These are phyloP conservation scores for Celastrina argiolus DNA, from an alignment of 2,888 invertebrate species.

Conservation along the genomic window DNA sequence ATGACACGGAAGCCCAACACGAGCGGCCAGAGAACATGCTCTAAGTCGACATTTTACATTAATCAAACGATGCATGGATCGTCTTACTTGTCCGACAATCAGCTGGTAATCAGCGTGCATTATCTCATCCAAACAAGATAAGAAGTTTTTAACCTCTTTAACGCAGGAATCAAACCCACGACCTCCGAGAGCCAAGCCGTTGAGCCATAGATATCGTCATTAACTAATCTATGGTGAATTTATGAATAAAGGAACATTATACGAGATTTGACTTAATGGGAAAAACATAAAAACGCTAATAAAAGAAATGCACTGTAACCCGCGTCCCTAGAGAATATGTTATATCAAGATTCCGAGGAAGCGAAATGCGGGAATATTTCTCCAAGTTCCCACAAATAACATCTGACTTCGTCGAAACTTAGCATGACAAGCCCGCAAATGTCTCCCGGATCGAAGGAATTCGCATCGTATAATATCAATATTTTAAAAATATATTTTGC, in stretches of 20 bases:
- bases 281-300: not conserved
- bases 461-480: not conserved
- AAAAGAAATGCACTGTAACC: conserved; percentile 2
- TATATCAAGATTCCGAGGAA: not conserved
- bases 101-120: too few relatives aligned
- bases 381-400: not conserved
- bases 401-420: conserved; percentile 1
- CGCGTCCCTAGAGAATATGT: not conserved
- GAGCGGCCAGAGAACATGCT: too few relatives aligned
- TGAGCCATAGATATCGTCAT: too few relatives aligned
- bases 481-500: not conserved
- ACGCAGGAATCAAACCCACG: too few relatives aligned
- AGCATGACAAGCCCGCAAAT: conserved; percentile 10
- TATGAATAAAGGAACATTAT: not conserved
- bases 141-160: too few relatives aligned
- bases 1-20: too few relatives aligned
- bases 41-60: too few relatives aligned
- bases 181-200: too few relatives aligned
- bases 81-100: too few relatives aligned
- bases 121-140: too few relatives aligned
- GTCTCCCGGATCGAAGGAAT: not conserved
- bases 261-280: not conserved
- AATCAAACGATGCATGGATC: too few relatives aligned
- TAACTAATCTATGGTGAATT: not conserved
- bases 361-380: conserved; percentile 18